Percentiles rank a stretch among this genome's conserved stretches.
These are phyloP conservation scores for Epinotia brunnichana DNA, from an alignment of 2,888 invertebrate species.

Conservation along the genomic window DNA sequence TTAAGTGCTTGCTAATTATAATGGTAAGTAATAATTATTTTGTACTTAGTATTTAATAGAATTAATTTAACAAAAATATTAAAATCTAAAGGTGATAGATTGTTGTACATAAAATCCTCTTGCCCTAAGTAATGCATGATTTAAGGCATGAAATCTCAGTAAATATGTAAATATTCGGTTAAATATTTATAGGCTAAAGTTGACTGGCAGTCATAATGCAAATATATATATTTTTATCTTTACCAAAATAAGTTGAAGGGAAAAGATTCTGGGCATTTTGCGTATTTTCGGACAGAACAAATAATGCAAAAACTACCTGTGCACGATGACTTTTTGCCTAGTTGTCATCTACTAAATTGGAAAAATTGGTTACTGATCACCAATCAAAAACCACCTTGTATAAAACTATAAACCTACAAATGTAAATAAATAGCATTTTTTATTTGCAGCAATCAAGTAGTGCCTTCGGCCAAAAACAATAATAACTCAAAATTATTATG, in stretches of 20 bases:
- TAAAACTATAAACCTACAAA: too few relatives aligned
- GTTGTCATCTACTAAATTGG: too few relatives aligned
- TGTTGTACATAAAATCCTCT: background rate
- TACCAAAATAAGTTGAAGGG: too few relatives aligned
- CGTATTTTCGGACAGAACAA: too few relatives aligned
- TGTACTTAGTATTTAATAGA: conserved; percentile 23
- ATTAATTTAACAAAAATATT: conserved; percentile 4
- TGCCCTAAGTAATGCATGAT: background rate
- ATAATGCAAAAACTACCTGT: too few relatives aligned
- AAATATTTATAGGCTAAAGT: conserved; percentile 8
- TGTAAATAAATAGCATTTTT: background rate
- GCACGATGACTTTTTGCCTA: too few relatives aligned
- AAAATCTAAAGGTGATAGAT: background rate
- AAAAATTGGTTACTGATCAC: too few relatives aligned
- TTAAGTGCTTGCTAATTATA: conserved; percentile 34
- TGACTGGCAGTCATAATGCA: background rate
- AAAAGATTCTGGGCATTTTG: too few relatives aligned
- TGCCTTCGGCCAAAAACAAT: background rate
- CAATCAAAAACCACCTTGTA: too few relatives aligned
- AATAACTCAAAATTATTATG: background rate
- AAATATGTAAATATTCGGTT: background rate
- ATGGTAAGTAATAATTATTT: conserved; percentile 34
- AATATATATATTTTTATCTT: too few relatives aligned
- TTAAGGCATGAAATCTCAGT: conserved; percentile 3
- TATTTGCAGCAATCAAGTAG: background rate